phyloP scores from a whole-genome alignment of 2,888 invertebrate genomes.

The Microdon myrmicae region DNA sequence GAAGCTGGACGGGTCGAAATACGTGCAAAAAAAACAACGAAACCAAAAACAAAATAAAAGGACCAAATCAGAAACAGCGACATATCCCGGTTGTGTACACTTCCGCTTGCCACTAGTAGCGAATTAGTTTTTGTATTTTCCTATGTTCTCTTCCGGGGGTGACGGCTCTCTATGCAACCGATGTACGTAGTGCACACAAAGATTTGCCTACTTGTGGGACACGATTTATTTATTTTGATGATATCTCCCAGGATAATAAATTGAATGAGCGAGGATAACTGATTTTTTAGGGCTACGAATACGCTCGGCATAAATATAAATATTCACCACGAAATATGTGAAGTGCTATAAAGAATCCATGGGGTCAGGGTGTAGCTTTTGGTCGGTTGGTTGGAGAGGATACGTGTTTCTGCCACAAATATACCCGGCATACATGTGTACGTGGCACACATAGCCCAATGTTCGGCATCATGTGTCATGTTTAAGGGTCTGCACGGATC shows the following conservation, averaged over 20 bases:
- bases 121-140: slow-evolving; percentile 20
- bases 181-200: slow-evolving; percentile 18
- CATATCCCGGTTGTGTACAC: slow-evolving; percentile 44
- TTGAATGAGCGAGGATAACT: slow-evolving; percentile 53
- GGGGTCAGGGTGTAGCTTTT: slow-evolving; percentile 24
- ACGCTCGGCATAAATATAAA: slow-evolving; percentile 52
- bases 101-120: slow-evolving; percentile 37
- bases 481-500: background rate
- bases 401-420: slow-evolving; percentile 35
- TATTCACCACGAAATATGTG: slow-evolving; percentile 52
- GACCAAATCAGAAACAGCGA: slow-evolving; percentile 34
- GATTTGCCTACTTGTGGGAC: slow-evolving; percentile 49
- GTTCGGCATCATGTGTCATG: slow-evolving; percentile 44
- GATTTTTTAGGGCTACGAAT: slow-evolving; percentile 52
- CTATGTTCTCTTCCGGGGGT: slow-evolving; percentile 6
- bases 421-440: background rate
- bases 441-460: no score
- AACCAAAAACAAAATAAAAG: slow-evolving; percentile 10
- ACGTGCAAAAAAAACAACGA: background rate
- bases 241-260: slow-evolving; percentile 55
- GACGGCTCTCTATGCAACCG: no score
- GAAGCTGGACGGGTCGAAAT: no score
- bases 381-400: slow-evolving; percentile 27
- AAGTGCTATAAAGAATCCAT: slow-evolving; percentile 51
- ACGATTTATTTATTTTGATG: slow-evolving; percentile 55